A percentile compares a stretch with the other conserved stretches of the same genome.
phyloP scores from a whole-genome alignment of 2,888 invertebrate species.

The Globia sparganii region DNA sequence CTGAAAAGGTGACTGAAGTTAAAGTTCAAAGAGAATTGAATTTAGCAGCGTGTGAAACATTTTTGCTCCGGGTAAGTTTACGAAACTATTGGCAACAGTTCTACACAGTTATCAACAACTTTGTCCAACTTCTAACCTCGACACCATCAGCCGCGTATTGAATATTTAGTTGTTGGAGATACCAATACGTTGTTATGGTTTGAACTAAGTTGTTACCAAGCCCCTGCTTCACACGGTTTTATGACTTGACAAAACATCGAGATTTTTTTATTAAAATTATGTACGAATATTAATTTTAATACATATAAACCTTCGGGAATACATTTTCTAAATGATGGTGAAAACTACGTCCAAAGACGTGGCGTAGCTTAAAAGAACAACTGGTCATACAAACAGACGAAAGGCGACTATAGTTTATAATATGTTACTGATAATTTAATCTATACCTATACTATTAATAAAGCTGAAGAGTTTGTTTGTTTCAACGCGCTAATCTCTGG shows the following conservation, averaged over 20 bases:
- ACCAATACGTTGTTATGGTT: neutral
- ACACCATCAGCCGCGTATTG: neutral
- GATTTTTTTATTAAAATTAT: neutral
- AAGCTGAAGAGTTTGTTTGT: too few relatives aligned
- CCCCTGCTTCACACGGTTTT: neutral
- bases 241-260: neutral
- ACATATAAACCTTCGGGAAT: neutral
- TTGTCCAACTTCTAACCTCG: conserved; percentile 16
- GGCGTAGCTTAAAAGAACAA: neutral
- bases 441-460: too few relatives aligned
- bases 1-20: conserved; percentile 29
- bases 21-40: conserved; percentile 64
- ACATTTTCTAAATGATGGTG: neutral
- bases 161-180: conserved; percentile 10
- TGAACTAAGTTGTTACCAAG: neutral
- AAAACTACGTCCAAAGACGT: neutral
- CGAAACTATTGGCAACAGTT: conserved; percentile 31
- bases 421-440: too few relatives aligned
- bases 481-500: too few relatives aligned
- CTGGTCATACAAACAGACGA: neutral
- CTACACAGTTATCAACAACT: conserved; percentile 29
- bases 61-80: conserved; percentile 47
- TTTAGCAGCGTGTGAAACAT: conserved; percentile 52
- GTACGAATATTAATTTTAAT: neutral
- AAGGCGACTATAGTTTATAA: neutral